Evolutionary conservation across 2,797 vertebrate genomes (phyloP).

Genomic region (Chelidonichthys spinosus): DNA sequence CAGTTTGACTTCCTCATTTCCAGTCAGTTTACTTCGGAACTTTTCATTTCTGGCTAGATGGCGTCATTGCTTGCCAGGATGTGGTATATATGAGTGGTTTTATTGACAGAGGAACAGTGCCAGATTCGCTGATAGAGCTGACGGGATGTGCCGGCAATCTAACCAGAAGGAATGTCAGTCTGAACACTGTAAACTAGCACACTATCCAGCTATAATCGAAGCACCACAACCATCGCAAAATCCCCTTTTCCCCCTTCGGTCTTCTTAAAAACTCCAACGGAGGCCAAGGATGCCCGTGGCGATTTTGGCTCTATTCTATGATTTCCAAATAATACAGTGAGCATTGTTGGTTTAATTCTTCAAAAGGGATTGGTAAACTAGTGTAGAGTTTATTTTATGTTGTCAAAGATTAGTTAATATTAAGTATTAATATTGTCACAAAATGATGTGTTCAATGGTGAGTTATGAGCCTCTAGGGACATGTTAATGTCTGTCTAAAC

Average conservation of each 20-base stretch:
- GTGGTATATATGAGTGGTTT: constrained; percentile 47
- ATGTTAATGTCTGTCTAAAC: not conserved
- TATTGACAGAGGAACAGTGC: constrained; percentile 60
- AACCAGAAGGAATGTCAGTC: constrained; percentile 49
- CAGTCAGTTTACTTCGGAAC: constrained; percentile 36
- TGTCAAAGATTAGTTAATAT: not conserved
- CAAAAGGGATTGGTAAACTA: not conserved
- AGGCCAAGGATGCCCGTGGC: not conserved
- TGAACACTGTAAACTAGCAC: constrained; percentile 30
- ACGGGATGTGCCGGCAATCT: constrained; percentile 36
- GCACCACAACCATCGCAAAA: constrained; percentile 9
- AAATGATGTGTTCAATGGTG: not conserved
- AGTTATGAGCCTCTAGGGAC: not conserved
- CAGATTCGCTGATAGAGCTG: constrained; percentile 55
- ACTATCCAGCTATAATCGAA: constrained; percentile 15
- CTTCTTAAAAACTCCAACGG: not conserved
- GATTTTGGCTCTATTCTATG: not conserved
- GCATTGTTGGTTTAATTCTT: not conserved
- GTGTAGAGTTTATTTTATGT: not conserved
- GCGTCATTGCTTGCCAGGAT: constrained; percentile 34
- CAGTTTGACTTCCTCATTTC: constrained; percentile 25
- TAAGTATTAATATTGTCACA: constrained; percentile 1
- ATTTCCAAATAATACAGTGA: not conserved
- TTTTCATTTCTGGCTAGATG: constrained; percentile 31
- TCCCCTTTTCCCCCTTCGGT: not conserved